Percentiles rank a stretch among this genome's conserved stretches.
phyloP scores from a whole-genome alignment of 2,888 invertebrate species.

The Girardia tigrina region DNA sequence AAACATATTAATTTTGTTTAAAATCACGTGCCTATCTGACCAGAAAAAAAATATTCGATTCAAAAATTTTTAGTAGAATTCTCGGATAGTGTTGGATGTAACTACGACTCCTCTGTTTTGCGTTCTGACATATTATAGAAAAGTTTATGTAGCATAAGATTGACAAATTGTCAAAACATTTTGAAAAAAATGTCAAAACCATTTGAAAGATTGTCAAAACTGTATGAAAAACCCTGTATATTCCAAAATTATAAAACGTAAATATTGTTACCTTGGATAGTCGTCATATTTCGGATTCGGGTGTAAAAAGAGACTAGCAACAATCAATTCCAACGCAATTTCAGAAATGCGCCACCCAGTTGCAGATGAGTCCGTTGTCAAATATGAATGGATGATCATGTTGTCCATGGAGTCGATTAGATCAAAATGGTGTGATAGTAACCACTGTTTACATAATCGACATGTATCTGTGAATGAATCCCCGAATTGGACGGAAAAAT shows the following conservation, averaged over 20 bases:
- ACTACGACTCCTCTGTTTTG: no score
- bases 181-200: no score
- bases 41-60: no score
- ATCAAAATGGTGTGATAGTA: conserved; percentile 48
- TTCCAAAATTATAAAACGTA: neutral
- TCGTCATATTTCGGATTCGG: conserved; percentile 41
- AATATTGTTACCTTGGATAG: conserved; percentile 50
- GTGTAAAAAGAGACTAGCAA: conserved; percentile 62
- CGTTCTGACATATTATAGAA: no score
- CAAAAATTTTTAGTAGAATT: no score
- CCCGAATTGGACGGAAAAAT: neutral
- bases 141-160: no score
- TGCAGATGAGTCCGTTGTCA: neutral
- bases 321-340: conserved; percentile 63
- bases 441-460: conserved; percentile 73
- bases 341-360: conserved; percentile 39
- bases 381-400: neutral
- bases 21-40: no score
- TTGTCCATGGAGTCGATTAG: neutral
- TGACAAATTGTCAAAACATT: no score
- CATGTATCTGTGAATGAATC: conserved; percentile 60
- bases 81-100: no score
- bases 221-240: neutral
- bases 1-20: no score
- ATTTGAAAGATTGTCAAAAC: no score